Base-by-base conservation (phyloP, 1,140 invertebrate genomes). In the Pararge aegeria region DNA sequence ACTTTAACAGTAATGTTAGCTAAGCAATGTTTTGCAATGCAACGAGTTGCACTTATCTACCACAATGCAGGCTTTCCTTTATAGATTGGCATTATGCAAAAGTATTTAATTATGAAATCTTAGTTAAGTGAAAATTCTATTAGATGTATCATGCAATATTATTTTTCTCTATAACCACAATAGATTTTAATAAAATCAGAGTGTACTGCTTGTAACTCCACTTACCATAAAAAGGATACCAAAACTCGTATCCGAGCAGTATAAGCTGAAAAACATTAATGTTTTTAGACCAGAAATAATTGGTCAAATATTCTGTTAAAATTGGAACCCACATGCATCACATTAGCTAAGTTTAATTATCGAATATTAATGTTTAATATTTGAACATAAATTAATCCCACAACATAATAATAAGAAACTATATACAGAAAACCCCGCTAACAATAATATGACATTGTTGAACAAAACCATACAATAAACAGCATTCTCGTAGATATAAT, bases 181-280 rank as follows among this genome's bases (percentile, higher is more conserved):
- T 34, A 55, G 55, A 30, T 54, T 62, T 34, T 24, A 50, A 37
- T 64, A 64, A 60, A 64, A 67, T 60, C 42, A 72, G 81, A 83
- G 81, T 78, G 86, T 86, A 89, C 83, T 66, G 52, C 37, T 56
- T 55, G 83, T 89, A 89, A 83, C 72, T 85, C 73, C 84, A 89
- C 86, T 89, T 89, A 89, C 86, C 86, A 87, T 87, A 67, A 73
- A 66, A 81, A 70, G 74, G 80, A 78, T 83, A 86, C 74, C 80
- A 83, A 82, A 74, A 80, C 86, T 83, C 83, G 83, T 86, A 83
- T 84, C 86, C 73, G 74, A 89, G 79, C 72, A 75, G 86, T 79
- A 76, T 69, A 82, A 80, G 80, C 86, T 89, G 86, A 89, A 89
- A 89, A 89, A 87, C 81, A 89, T 86, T 59, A 85, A 87, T 86